Conservation (phyloP, 2,113 vertebrate species). For the Sphaerodactylus townsendi region DNA sequence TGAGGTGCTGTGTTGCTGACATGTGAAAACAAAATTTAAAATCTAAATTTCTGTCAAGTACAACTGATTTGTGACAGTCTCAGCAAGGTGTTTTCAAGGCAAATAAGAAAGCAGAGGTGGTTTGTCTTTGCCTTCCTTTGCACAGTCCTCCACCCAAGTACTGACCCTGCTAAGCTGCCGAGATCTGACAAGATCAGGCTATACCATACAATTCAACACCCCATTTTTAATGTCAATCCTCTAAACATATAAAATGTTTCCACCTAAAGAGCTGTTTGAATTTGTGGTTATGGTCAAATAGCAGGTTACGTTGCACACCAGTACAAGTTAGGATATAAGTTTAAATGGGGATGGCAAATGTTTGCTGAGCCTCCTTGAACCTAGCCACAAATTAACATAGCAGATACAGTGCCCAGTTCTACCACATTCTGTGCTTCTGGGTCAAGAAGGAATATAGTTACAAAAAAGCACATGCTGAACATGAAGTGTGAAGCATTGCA, state of each 20-base stretch:
- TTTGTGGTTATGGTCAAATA: neutral
- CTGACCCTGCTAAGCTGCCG: too few relatives aligned
- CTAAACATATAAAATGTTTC: neutral
- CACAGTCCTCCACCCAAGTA: too few relatives aligned
- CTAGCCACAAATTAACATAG: neutral
- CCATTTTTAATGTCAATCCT: neutral
- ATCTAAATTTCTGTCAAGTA: too few relatives aligned
- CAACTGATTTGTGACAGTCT: too few relatives aligned
- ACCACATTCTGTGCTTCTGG: neutral
- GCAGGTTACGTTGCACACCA: neutral
- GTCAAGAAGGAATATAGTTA: neutral
- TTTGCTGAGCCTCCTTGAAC: neutral
- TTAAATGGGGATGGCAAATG: neutral
- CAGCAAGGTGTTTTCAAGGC: too few relatives aligned
- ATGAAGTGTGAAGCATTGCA: rapidly evolving
- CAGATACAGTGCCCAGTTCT: neutral
- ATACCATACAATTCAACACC: too few relatives aligned
- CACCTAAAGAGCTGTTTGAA: neutral
- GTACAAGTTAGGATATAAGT: neutral
- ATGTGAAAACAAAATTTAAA: neutral
- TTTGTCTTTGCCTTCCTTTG: too few relatives aligned
- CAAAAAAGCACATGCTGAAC: neutral
- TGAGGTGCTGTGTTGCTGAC: neutral
- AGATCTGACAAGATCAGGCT: too few relatives aligned
- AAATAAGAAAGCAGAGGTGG: too few relatives aligned